Percentiles rank a stretch among this genome's conserved stretches.
Conservation (phyloP, 53 echinoderm and acorn worm genomes). For the Luidia sarsii region DNA sequence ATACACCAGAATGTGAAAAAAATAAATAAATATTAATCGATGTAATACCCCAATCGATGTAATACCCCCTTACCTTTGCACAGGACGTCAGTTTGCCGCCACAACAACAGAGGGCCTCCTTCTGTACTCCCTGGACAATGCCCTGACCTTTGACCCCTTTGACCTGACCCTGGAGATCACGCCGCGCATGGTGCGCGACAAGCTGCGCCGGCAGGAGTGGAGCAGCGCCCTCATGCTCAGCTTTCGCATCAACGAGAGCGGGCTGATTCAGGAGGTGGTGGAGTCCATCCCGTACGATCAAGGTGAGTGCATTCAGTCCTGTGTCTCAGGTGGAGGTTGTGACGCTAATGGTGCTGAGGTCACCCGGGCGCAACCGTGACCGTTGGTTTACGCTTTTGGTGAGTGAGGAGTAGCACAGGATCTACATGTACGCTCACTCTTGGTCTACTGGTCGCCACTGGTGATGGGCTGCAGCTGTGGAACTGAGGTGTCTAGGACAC, state of each 20-base stretch:
- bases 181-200: slow-evolving; percentile 67
- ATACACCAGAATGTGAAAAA: no score
- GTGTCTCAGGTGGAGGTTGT: no score
- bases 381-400: no score
- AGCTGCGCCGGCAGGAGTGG: slow-evolving; percentile 73
- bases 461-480: no score
- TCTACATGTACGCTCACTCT: no score
- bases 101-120: slow-evolving; percentile 97
- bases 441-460: no score
- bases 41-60: not conserved
- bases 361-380: no score
- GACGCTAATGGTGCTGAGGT: no score
- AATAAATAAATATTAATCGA: no score
- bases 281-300: slow-evolving; percentile 81
- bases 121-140: slow-evolving; percentile 86
- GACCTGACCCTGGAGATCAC: slow-evolving; percentile 93
- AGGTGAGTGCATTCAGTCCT: slow-evolving; percentile 80
- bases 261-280: slow-evolving; percentile 80
- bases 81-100: slow-evolving; percentile 92
- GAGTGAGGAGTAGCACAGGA: no score
- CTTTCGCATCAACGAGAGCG: slow-evolving; percentile 82
- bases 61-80: not conserved
- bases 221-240: slow-evolving; percentile 86
- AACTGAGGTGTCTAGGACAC: no score
- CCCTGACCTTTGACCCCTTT: slow-evolving; percentile 97